These are phyloP conservation scores for Leucoptera coffeella DNA, from an alignment of 2,888 invertebrate genomes.

Conservation along the genomic window DNA sequence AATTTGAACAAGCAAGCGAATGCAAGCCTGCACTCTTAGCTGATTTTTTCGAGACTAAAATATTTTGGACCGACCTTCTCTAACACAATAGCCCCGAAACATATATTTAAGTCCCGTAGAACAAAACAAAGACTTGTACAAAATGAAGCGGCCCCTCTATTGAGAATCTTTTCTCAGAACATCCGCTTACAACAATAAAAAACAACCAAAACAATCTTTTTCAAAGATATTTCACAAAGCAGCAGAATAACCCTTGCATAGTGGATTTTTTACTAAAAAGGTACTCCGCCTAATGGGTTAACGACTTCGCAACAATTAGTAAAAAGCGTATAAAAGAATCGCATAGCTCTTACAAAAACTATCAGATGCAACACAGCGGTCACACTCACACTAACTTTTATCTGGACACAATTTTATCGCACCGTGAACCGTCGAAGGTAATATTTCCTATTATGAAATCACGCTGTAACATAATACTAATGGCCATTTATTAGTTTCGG, in stretches of 20 bases:
- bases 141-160: slow-evolving; percentile 42
- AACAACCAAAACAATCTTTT: too few relatives aligned
- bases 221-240: too few relatives aligned
- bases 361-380: too few relatives aligned
- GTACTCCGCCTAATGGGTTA: slow-evolving; percentile 25
- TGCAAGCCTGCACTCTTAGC: slow-evolving; percentile 30
- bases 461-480: slow-evolving; percentile 32
- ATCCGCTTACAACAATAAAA: too few relatives aligned
- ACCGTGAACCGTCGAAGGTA: slow-evolving; percentile 45
- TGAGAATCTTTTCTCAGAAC: slow-evolving; percentile 38
- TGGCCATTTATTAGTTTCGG: slow-evolving; percentile 27
- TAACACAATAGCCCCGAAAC: slow-evolving; percentile 41
- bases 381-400: too few relatives aligned
- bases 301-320: slow-evolving; percentile 10
- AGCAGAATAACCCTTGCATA: slow-evolving; percentile 38
- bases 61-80: slow-evolving; percentile 23
- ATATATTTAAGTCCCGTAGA: slow-evolving; percentile 46
- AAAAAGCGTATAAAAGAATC: too few relatives aligned
- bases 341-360: too few relatives aligned
- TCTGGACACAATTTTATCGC: slow-evolving; percentile 36
- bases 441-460: slow-evolving; percentile 27
- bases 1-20: too few relatives aligned
- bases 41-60: slow-evolving; percentile 44
- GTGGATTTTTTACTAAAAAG: slow-evolving; percentile 16
- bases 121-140: slow-evolving; percentile 33